These are phyloP conservation scores for Turdus rufiventris DNA, from an alignment of 2,113 vertebrate genomes.

Conservation along the genomic window DNA sequence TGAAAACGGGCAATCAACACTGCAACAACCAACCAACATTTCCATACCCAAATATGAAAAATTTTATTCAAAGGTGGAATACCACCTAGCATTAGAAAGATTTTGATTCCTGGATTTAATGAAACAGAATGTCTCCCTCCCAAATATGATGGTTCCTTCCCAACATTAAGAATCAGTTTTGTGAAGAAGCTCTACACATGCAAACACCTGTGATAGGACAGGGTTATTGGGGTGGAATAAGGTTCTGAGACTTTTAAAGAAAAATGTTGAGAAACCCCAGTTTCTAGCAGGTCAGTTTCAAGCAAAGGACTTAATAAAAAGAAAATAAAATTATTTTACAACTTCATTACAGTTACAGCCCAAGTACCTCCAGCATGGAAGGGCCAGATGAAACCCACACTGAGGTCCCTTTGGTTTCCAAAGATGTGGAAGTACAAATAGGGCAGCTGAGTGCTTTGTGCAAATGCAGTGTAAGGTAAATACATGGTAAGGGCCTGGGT, in stretches of 20 bases:
- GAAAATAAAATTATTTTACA: background rate
- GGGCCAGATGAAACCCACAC: background rate
- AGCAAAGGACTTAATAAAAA: background rate
- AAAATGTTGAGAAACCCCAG: background rate
- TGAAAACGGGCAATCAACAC: background rate
- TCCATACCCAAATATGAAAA: background rate
- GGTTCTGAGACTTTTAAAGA: background rate
- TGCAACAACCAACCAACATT: background rate
- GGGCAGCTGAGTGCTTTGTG: background rate
- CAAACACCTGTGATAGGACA: fast-evolving
- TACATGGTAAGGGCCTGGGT: fast-evolving
- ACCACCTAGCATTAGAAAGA: background rate
- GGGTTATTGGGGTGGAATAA: background rate
- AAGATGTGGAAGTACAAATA: background rate
- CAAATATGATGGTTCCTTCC: background rate
- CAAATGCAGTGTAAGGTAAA: background rate
- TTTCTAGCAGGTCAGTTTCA: background rate
- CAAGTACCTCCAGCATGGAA: background rate
- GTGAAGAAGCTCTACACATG: fast-evolving
- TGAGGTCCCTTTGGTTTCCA: background rate
- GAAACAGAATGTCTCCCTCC: background rate
- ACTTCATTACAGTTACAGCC: background rate
- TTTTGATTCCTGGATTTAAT: background rate
- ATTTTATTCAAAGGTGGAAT: background rate
- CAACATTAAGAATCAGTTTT: background rate